Evolutionary conservation across 2,797 vertebrate species (phyloP), one percentile per base, ranked within the genome.

Genomic region (Parauchenoglanis punctatus): DNA sequence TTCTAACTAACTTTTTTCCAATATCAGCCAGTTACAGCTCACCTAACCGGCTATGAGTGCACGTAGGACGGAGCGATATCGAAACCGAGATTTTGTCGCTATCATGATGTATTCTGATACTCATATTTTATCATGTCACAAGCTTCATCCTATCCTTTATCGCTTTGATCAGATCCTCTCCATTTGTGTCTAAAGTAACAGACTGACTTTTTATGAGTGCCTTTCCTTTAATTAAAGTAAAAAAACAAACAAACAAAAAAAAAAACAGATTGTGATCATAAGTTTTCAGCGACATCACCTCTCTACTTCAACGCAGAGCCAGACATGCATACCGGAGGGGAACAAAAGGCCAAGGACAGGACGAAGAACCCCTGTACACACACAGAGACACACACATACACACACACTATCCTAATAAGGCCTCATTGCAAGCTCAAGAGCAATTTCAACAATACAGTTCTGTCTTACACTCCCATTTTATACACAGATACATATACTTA

Each of bases 341-440:
- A 90, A 91, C 86, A 90, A 89, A 89, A 85, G 89, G 89, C 86
- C 90, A 91, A 89, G 88, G 89, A 88, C 89, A 87, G 82, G 82
- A 85, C 44, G 46, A 88, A 54, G 52, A 70, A 72, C 84, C 35
- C 59, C 35, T 20, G 59, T 77, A 81, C 52, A 11, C 65, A 65
- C 67, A 44, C 65, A 87, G 40, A 86, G 52, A 44, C 70, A 59
- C 70, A 85, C 72, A 44, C 70, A 59, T 56, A 85, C 72, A 35
- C 28, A 35, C 54, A 76, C 72, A 63, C 25, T 40, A 77, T 65
- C 72, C 72, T 63, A 76, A 63, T 85, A 85, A 31, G n/a, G 72
- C 28, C 40, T 63, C 4, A 7, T 52, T 20, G 28, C 44, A 77
- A 63, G 18, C 44, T 81, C n/a, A 56, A 56, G 72, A 52, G 52